Evolutionary conservation across 1,140 invertebrate genomes (phyloP).

Genomic region (Neotoxoptera formosana): DNA sequence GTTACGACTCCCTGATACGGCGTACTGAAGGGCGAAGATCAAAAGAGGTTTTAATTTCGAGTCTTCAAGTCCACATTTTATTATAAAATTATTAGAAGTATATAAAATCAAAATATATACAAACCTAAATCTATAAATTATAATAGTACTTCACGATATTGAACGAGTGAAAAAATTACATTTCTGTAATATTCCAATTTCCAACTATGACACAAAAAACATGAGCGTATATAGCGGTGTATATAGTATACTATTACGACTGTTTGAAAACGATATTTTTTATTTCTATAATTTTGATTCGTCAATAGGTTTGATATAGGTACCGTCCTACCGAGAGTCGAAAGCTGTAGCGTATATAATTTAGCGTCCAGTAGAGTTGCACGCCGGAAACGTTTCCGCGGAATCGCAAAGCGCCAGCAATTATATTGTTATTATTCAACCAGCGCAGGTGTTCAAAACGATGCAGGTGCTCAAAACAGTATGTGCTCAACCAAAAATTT

Average conservation of each 20-base stretch:
- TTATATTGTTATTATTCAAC: conserved; percentile 6
- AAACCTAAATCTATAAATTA: background rate
- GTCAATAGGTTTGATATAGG: background rate
- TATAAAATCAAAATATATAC: background rate
- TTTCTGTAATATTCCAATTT: background rate
- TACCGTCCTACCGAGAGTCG: background rate
- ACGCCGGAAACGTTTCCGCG: background rate
- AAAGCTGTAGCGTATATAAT: background rate
- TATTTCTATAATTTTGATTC: background rate
- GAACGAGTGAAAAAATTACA: background rate
- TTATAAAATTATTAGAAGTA: background rate
- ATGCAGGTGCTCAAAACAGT: background rate
- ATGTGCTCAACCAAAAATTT: background rate
- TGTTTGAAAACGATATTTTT: background rate
- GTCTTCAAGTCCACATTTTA: background rate
- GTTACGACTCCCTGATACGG: background rate
- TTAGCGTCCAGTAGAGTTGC: too few species aligned
- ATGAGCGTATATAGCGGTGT: background rate
- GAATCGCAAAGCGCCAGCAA: background rate
- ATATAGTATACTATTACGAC: background rate
- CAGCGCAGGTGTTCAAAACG: background rate
- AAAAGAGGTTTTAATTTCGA: background rate
- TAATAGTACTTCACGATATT: background rate
- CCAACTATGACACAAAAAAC: background rate
- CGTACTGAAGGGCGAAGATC: background rate